Base-by-base conservation (phyloP, 2,797 vertebrate genomes). In the Premnoplex brunnescens region DNA sequence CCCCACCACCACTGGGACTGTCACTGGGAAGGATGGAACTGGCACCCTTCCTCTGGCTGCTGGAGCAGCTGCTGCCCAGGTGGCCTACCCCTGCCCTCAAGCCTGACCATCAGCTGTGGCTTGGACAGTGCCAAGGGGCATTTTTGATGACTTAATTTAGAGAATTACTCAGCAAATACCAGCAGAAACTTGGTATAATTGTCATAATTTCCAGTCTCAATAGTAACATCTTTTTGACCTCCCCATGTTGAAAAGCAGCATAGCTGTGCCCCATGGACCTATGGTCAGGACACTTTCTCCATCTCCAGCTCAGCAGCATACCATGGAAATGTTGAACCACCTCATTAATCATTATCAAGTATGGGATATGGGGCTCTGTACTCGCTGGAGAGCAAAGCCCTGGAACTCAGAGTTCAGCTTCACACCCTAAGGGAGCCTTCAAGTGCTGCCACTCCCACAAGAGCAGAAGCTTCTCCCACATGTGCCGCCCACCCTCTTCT, bases 1-100 rank as follows among this genome's bases (percentile, higher is more conserved):
- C 8, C 16, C 4, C 12, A 7, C 20, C 2, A 7, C 32, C 0
- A 0, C 1, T 59, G 62, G 18, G 14, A 76, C 20, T 73, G 12
- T 10, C 4, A 2, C 43, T 22, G 28, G 3, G 0, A 15, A 30
- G 32, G 8, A 18, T 21, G 48, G 56, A 84, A 20, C 28, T 26
- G n/a, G 52, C 17, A 48, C 21, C 3, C 2, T 68, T 17, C 12
- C 34, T 72, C n/a, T 23, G 21, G 18, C 24, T 4, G 8, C 10
- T 68, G 43, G 34, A 22, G 34, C 51, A 66, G 69, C 34, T 75
- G 16, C 23, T 16, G 17, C 26, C 41, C 26, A 5, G 5, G 9
- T 23, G 68, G 22, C 30, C 22, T n/a, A 27, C 23, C 7, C 30
- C 8, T 34, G 32, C 23, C 41, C 54, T 46, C 36, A 21, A 49